phyloP scores from a whole-genome alignment of 2,888 invertebrate species.

The Zygaena filipendulae region DNA sequence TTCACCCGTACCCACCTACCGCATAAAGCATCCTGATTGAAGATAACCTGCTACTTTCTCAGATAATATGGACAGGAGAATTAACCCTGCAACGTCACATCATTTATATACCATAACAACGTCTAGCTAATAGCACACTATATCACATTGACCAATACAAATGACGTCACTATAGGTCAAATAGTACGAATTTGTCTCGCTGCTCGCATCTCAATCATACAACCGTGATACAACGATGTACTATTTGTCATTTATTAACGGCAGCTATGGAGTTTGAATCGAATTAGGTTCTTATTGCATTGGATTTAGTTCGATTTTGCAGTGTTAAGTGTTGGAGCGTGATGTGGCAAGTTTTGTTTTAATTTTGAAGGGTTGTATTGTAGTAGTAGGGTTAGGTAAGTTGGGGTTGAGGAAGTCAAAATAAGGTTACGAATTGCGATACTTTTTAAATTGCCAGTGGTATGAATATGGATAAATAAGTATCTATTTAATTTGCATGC shows the following conservation, averaged over 20 bases:
- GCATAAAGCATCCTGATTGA: too few relatives aligned
- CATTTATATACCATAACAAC: conserved; percentile 21
- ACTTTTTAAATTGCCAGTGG: too few relatives aligned
- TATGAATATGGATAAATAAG: too few relatives aligned
- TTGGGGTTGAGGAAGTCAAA: too few relatives aligned
- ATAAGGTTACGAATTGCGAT: too few relatives aligned
- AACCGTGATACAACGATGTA: conserved; percentile 19
- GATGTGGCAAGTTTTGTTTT: conserved; percentile 7
- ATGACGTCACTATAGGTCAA: conserved; percentile 22
- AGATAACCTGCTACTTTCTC: too few relatives aligned
- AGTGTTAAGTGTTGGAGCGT: neutral
- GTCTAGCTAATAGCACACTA: conserved; percentile 22
- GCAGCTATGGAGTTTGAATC: too few relatives aligned
- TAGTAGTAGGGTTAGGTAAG: conserved; percentile 14
- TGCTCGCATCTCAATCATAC: conserved; percentile 30
- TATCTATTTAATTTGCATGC: too few relatives aligned
- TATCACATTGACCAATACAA: conserved; percentile 31
- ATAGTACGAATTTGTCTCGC: conserved; percentile 27
- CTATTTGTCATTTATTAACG: conserved; percentile 24
- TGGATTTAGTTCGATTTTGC: conserved; percentile 1
- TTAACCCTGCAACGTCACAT: conserved; percentile 4
- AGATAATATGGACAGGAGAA: too few relatives aligned
- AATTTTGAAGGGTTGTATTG: conserved; percentile 14
- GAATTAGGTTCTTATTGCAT: conserved; percentile 9
- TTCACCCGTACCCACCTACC: too few relatives aligned